A percentile compares a stretch with the other conserved stretches of the same genome.
phyloP scores from a whole-genome alignment of 2,797 vertebrate genomes.

The Poecilia picta region DNA sequence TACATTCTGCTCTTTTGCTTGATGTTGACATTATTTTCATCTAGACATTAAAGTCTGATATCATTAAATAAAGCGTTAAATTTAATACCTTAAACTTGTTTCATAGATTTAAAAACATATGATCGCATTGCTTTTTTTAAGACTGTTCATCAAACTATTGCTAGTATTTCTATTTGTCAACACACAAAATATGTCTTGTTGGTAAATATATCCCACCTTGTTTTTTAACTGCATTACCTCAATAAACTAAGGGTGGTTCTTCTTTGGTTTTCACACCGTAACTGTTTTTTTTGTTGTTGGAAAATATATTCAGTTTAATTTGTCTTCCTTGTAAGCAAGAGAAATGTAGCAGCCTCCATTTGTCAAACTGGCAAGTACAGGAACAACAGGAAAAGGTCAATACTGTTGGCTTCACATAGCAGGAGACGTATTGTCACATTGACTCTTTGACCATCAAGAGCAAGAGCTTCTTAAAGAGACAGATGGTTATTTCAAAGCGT shows the following conservation, averaged over 20 bases:
- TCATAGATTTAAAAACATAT: background rate
- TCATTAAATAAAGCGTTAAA: background rate
- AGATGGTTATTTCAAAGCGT: too few species aligned
- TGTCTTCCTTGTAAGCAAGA: background rate
- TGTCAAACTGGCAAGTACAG: background rate
- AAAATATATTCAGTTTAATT: background rate
- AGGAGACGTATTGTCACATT: background rate
- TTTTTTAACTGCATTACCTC: background rate
- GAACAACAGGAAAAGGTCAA: background rate
- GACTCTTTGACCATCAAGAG: background rate
- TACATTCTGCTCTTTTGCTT: background rate
- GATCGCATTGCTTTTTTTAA: background rate
- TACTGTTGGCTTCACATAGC: background rate
- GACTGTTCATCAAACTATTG: too few species aligned
- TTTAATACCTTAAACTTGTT: background rate
- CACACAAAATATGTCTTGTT: too few species aligned
- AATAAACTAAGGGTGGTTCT: background rate
- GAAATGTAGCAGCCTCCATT: background rate
- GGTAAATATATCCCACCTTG: too few species aligned
- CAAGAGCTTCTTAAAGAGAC: too few species aligned
- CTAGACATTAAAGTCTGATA: background rate
- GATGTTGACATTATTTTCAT: background rate
- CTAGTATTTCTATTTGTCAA: too few species aligned
- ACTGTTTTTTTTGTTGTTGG: background rate
- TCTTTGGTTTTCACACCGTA: background rate